Base-by-base conservation (phyloP, 2,797 vertebrate species). In the Notamacropus eugenii region DNA sequence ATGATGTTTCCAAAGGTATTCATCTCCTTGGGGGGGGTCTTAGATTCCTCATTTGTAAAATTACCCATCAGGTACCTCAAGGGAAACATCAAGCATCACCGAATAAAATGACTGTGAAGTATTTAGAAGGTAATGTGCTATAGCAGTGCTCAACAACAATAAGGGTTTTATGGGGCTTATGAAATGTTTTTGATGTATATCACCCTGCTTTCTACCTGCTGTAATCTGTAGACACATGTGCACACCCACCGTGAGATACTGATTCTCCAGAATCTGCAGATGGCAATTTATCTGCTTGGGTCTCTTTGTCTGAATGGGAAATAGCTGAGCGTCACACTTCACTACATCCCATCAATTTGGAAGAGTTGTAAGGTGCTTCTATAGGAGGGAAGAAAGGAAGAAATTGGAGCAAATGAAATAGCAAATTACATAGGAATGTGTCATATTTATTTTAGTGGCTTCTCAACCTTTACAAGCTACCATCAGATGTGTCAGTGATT, bases 351-450 rank as follows among this genome's bases (percentile, higher is more conserved):
- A 74, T 92, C 93, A 93, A 97, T 95, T 90, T 54, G 55, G 95
- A 54, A 96, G 9, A 27, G 34, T 59, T 90, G 34, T 96, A 96
- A 97, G 34, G 90, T 93, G 82, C 56, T 93, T 59, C 90, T 28
- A 52, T 55, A 92, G 52, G 46, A 92, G 93, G 92, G 9, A 93
- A 91, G 90, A 74, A 93, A 55, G 90, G 12, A 93, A 94, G 50
- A 3, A 54, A 50, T 92, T 13, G 2, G 57, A 11, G 34, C 93
- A 91, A 91, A 50, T 94, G 87, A 92, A 29, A 93, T 52, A 95
- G 28, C 52, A 52, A 52, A 62, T 0, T 91, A 56, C 3, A n/a
- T 90, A 40, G 54, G 31, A 56, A 90, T 27, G 55, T 22, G 55
- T 4, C 94, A 16, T 94, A 95, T 96, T 94, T 55, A 0, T 96